Base-by-base conservation (phyloP, 2,113 vertebrate species). In the Sebastes schlegelii region DNA sequence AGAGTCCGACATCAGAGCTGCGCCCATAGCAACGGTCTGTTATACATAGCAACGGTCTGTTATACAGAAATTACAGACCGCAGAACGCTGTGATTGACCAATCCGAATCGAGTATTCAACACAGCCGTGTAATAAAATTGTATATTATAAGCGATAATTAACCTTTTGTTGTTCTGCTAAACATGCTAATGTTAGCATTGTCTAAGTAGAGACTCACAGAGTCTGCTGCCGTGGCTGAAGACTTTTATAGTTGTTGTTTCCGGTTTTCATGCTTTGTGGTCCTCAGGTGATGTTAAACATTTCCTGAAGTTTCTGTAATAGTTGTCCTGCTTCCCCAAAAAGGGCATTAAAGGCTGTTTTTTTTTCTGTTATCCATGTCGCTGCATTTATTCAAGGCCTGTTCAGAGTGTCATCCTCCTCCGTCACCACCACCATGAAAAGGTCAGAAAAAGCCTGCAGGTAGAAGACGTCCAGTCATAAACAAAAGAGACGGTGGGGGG, bases 371-470 rank as follows among this genome's bases (percentile, higher is more conserved):
- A 11, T 70, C 49, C 40, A n/a, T 55, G 43, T 61, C 43, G 11
- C 21, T 71, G 19, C 76, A 65, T 61, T 49, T 66, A 70, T 69
- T 81, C 19, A 16, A 68, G 49, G 54, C 42, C 48, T 80, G 23
- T 19, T 23, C 13, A 4, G 10, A 73, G 16, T 51, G 77, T 78
- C 69, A 81, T 9, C 4, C 1, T 77, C 66, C 49, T 23, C 72
- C 19, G 67, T 65, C 64, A 58, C n/a, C 9, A 13, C 2, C n/a
- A 26, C 14, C 23, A 49, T 21, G 55, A 72, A 78, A 87, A 88
- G 85, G 81, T 89, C 83, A 85, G 71, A 42, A 64, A 60, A 79
- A 21, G 74, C 86, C 76, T 65, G 73, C 81, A 90, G 88, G 84
- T 87, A 52, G 2, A 76, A 73, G 49, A 80, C 13, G 61, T 72